Base-by-base conservation (phyloP, 2,888 invertebrate species). In the Myopa tessellatipennis region DNA sequence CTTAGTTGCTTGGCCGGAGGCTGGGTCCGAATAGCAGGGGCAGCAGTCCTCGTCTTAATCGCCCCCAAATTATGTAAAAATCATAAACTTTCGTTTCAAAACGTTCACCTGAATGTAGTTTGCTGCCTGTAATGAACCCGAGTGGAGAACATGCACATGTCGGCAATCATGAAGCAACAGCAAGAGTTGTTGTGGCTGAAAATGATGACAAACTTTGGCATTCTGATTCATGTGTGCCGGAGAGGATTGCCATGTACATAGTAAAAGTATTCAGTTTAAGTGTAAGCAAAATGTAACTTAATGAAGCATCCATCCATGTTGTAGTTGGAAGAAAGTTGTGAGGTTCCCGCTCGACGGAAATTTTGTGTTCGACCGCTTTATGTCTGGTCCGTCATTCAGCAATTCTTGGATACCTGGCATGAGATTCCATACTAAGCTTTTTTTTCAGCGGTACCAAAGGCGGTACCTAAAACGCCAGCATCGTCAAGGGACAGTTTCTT, bases 11-110 rank as follows among this genome's bases (percentile, higher is more conserved):
- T n/a, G 52, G 55, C 73, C 60, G 40, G 52, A 4, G 68, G 55
- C 50, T 6, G 68, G 14, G 73, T 50, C n/a, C 63, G 18, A 60
- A 52, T 45, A 68, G 74, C 60, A 50, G 50, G 58, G 71, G 65
- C 36, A 26, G 55, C 73, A 67, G 63, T 72, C 60, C 71, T 58
- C 55, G 76, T 58, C 58, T 76, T 82, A 84, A 83, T 83, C 84
- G 85, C 84, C 86, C 82, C 26, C 82, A 85, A 86, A 87, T 87
- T 86, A 85, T 86, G 84, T 86, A 85, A 84, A 86, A 87, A 87
- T 86, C 84, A 85, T 83, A 84, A 86, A 86, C 85, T 85, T 87
- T 86, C 84, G 79, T 2, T 26, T 26, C 26, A 26, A 26, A 26
- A 26, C 26, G 26, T 81, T 82, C 80, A 72, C 75, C 73, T 84